Evolutionary conservation across 2,888 invertebrate species (phyloP), one percentile per base, ranked within the genome.

Genomic region (Campoplex capitator): DNA sequence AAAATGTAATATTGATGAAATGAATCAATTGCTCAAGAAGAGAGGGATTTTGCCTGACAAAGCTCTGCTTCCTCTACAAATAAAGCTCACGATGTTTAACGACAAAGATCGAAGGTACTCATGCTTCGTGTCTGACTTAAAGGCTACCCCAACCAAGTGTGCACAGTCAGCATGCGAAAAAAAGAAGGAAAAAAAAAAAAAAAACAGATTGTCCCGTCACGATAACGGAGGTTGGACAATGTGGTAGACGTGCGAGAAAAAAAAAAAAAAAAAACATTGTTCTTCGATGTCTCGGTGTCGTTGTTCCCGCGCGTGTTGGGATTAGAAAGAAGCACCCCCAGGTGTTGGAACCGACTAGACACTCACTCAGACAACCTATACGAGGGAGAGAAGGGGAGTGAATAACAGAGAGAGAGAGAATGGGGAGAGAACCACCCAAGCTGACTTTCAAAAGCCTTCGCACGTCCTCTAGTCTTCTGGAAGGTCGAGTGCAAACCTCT

Each of bases 401-500:
- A 42, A 51, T 45, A 28, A 65, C 68, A 54, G 76, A 54, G 71
- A 48, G 68, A 84, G 56, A 71, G 68, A 48, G 77, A 86, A 62
- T 48, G 32, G 67, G 51, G 68, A 67, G 73, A 68, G 71, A 71
- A 67, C 9, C 23, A 58, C 67, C 78, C 70, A 70, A 83, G 86
- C 71, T 80, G 81, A 88, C 84, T 84, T 86, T 88, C 84, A 88
- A 88, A 88, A 83, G 85, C 88, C 85, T 88, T 87, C 84, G 82
- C 87, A 84, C 87, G 84, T 87, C 78, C 88, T 87, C 84, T 87
- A 88, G 80, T 83, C 88, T 85, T 81, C 89, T 88, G 89, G 92
- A 91, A 91, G 91, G 91, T 91, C 92, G 92, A 89, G 90, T 89
- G 89, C 91, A 89, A 91, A 91, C 89, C 91, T 91, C 91, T 86